Percentiles rank a stretch among this genome's conserved stretches.
Conservation (phyloP, 2,888 invertebrate genomes). For the Linyphia triangularis region DNA sequence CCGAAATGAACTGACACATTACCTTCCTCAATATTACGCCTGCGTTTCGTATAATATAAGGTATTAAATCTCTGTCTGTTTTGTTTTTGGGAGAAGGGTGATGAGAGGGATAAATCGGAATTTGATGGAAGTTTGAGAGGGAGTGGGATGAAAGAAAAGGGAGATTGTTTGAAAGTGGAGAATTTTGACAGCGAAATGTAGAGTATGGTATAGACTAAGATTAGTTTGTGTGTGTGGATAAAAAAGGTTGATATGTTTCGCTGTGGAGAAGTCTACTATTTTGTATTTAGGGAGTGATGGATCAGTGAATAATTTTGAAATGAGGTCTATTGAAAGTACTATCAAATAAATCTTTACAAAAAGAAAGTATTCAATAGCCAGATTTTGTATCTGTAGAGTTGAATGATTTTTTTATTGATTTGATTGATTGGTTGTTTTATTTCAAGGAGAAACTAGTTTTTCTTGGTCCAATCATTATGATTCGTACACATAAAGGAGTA, state of each 20-base stretch:
- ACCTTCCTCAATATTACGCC: background rate
- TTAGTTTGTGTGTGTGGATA: too few relatives aligned
- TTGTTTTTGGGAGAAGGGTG: background rate
- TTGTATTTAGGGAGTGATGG: too few relatives aligned
- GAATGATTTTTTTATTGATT: background rate
- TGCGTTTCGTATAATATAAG: background rate
- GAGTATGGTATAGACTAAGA: too few relatives aligned
- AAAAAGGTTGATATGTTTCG: too few relatives aligned
- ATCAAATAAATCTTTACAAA: too few relatives aligned
- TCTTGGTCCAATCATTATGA: too few relatives aligned
- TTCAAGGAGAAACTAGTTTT: too few relatives aligned
- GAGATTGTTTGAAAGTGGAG: background rate
- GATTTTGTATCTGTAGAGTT: background rate
- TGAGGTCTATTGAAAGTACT: too few relatives aligned
- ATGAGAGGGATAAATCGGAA: slow-evolving; percentile 11
- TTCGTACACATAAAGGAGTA: too few relatives aligned
- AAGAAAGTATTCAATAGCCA: background rate
- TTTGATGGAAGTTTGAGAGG: slow-evolving; percentile 21
- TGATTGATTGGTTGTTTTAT: too few relatives aligned
- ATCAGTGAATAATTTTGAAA: too few relatives aligned
- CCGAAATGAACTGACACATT: slow-evolving; percentile 29
- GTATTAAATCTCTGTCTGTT: slow-evolving; percentile 13
- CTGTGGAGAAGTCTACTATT: too few relatives aligned
- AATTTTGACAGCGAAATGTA: slow-evolving; percentile 13
- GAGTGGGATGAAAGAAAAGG: background rate